Evolutionary conservation across 1,140 invertebrate genomes (phyloP).

Genomic region (Ceratosolen solmsi): DNA sequence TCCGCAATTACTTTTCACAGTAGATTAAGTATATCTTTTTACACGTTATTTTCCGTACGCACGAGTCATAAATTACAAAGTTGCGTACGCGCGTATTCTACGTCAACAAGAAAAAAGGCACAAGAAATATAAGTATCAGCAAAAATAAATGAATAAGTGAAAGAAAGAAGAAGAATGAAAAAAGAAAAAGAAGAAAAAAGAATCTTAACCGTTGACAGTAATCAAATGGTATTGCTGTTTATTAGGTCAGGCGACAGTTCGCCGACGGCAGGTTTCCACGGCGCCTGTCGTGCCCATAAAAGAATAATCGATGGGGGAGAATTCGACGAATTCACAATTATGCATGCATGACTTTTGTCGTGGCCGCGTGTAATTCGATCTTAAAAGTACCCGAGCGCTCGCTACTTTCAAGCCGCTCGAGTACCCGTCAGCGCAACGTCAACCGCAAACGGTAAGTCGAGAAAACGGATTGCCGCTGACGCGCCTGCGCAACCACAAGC

Average conservation of each 20-base stretch:
- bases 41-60: too few species aligned
- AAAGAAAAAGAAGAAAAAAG: neutral
- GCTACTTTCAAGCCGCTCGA: neutral
- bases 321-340: slow-evolving; percentile 49
- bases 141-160: neutral
- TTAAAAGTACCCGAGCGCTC: slow-evolving; percentile 31
- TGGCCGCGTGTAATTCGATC: slow-evolving; percentile 33
- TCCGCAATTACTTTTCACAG: too few species aligned
- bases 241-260: slow-evolving; percentile 1
- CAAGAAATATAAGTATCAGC: too few species aligned
- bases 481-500: neutral
- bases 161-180: too few species aligned
- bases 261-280: slow-evolving; percentile 22
- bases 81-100: too few species aligned
- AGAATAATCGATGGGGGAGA: slow-evolving; percentile 27
- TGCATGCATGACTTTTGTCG: slow-evolving; percentile 25
- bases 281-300: neutral
- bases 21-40: too few species aligned
- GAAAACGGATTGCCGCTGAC: neutral
- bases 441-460: slow-evolving; percentile 20
- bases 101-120: too few species aligned
- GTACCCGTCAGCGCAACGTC: neutral
- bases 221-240: neutral
- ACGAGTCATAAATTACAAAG: neutral
- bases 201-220: neutral